Percentiles rank a stretch among this genome's conserved stretches.
Evolutionary conservation across 2,797 vertebrate genomes (phyloP).

Genomic region (Hemibagrus guttatus): DNA sequence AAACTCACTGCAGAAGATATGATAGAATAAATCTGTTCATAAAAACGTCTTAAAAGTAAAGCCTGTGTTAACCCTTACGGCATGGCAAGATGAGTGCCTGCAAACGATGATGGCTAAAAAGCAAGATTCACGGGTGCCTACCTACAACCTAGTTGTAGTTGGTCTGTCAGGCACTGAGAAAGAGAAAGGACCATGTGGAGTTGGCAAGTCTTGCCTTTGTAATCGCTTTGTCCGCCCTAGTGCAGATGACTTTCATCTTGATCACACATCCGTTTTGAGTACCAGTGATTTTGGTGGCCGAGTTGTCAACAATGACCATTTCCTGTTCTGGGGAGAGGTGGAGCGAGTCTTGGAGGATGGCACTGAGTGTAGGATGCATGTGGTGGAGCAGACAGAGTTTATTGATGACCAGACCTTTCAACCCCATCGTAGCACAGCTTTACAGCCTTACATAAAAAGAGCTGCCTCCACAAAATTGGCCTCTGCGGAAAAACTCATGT

Average conservation of each 20-base stretch:
- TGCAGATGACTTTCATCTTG: slow-evolving; percentile 84
- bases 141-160: slow-evolving; percentile 85
- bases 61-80: slow-evolving; percentile 75
- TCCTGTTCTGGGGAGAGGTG: slow-evolving; percentile 87
- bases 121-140: slow-evolving; percentile 85
- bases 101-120: slow-evolving; percentile 88
- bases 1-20: slow-evolving; percentile 29
- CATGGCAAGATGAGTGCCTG: slow-evolving; percentile 86
- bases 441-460: slow-evolving; percentile 86
- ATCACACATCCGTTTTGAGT: slow-evolving; percentile 88
- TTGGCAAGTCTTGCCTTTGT: slow-evolving; percentile 87
- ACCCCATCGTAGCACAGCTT: slow-evolving; percentile 85
- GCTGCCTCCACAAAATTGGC: slow-evolving; percentile 85
- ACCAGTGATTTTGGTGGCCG: slow-evolving; percentile 88
- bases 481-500: slow-evolving; percentile 89
- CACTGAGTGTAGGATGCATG: slow-evolving; percentile 78
- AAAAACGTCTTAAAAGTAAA: slow-evolving; percentile 56
- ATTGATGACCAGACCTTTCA: slow-evolving; percentile 91
- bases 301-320: slow-evolving; percentile 89
- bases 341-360: slow-evolving; percentile 81
- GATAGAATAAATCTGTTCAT: slow-evolving; percentile 29
- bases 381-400: slow-evolving; percentile 88
- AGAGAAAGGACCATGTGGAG: slow-evolving; percentile 85
- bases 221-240: slow-evolving; percentile 85
- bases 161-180: slow-evolving; percentile 87